Evolutionary conservation across 30 jellyfish, hydroid and myxozoan species (phyloP).

Genomic region (Hydra vulgaris): DNA sequence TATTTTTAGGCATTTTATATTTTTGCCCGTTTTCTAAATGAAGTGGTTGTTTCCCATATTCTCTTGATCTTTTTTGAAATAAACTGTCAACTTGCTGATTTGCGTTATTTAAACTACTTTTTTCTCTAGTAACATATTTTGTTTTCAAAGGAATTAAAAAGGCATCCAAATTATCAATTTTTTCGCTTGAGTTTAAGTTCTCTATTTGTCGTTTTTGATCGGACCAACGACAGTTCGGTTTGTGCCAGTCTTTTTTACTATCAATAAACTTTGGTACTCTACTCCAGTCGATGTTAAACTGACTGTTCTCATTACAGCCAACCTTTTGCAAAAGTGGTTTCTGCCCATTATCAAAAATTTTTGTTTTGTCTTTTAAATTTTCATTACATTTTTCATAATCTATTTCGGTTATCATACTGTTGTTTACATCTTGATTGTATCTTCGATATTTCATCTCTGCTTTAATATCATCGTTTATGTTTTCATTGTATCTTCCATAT

Average conservation of each 20-base stretch:
- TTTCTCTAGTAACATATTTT: background rate
- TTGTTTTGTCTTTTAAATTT: too few species aligned
- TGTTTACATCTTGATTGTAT: too few species aligned
- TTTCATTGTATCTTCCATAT: background rate
- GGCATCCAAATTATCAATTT: background rate
- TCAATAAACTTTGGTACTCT: background rate
- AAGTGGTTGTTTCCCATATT: background rate
- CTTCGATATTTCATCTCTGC: too few species aligned
- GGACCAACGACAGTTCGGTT: constrained; percentile 2
- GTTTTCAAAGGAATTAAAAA: background rate
- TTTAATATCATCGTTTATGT: background rate
- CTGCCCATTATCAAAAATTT: background rate
- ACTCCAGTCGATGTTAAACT: background rate
- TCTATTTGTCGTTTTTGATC: background rate
- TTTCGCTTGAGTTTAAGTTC: background rate
- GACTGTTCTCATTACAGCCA: background rate
- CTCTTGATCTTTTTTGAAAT: background rate
- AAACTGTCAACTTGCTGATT: background rate
- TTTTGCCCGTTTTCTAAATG: background rate
- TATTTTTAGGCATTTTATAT: too few species aligned
- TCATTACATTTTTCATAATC: too few species aligned
- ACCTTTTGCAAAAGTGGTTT: background rate
- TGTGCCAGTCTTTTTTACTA: constrained; percentile 1
- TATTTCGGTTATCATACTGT: too few species aligned
- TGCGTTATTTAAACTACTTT: background rate